phyloP scores from a whole-genome alignment of 2,888 invertebrate genomes.

The Therioaphis trifolii region DNA sequence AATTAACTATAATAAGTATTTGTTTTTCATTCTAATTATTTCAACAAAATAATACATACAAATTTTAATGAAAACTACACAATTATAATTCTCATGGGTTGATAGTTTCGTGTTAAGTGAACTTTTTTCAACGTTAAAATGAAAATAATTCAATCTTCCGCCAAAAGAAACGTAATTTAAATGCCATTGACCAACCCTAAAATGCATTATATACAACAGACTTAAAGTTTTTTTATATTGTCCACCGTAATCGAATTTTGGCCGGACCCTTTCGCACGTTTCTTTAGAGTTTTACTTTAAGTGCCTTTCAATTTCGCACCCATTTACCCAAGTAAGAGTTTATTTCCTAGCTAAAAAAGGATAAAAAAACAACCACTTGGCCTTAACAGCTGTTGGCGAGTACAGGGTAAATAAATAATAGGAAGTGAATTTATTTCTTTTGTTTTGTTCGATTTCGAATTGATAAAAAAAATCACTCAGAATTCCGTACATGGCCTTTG shows the following conservation, averaged over 20 bases:
- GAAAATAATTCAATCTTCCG: conserved; percentile 52
- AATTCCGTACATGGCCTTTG: conserved; percentile 54
- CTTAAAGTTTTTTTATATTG: conserved; percentile 54
- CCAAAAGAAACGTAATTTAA: conserved; percentile 59
- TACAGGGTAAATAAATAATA: conserved; percentile 62
- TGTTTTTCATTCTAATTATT: too few species aligned
- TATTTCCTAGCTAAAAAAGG: conserved; percentile 45
- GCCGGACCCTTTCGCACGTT: conserved; percentile 61
- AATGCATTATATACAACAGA: conserved; percentile 37
- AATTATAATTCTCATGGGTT: neutral
- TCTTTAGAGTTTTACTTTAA: conserved; percentile 62
- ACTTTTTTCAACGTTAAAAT: conserved; percentile 55
- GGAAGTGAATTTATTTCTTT: conserved; percentile 55
- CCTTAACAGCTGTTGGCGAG: conserved; percentile 61
- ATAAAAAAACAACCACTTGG: conserved; percentile 55
- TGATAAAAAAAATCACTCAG: conserved; percentile 50
- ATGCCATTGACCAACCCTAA: conserved; percentile 62
- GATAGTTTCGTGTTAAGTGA: conserved; percentile 18
- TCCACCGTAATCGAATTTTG: conserved; percentile 61
- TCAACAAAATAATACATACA: too few species aligned
- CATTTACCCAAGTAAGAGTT: conserved; percentile 60
- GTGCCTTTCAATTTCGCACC: conserved; percentile 63
- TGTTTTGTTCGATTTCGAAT: conserved; percentile 48
- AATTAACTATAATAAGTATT: too few species aligned
- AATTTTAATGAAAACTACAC: neutral